phyloP scores from a whole-genome alignment of 2,113 vertebrate genomes.

The Oncorhynchus kisutch region DNA sequence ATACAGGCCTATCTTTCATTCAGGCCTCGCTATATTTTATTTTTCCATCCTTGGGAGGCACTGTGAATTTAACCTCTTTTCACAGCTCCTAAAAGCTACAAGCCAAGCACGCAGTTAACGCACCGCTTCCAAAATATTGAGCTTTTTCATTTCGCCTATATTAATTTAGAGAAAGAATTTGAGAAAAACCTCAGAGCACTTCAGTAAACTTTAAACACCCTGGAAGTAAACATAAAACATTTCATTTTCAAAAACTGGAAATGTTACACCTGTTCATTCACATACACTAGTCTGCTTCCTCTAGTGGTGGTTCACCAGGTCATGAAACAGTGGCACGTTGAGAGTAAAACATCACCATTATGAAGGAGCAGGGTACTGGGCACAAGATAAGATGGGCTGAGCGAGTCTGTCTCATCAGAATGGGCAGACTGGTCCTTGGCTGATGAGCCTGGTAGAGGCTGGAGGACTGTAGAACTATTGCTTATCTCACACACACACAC shows the following conservation, averaged over 20 bases:
- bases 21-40: neutral
- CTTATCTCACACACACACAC: neutral
- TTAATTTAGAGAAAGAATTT: too few species aligned
- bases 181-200: too few species aligned
- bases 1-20: conserved; percentile 13
- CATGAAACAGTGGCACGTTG: conserved; percentile 1
- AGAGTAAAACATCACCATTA: neutral
- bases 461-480: neutral
- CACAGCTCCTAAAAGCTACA: neutral
- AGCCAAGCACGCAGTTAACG: neutral
- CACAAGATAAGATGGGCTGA: conserved; percentile 7
- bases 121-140: too few species aligned
- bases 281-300: neutral
- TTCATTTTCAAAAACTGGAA: neutral
- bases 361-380: neutral
- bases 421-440: conserved; percentile 3
- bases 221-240: too few species aligned
- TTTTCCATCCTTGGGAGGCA: neutral
- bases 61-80: conserved; percentile 2
- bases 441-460: neutral
- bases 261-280: neutral
- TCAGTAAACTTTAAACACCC: too few species aligned
- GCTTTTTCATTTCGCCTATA: too few species aligned
- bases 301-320: neutral
- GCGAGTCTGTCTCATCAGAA: conserved; percentile 6